Evolutionary conservation across 2,888 invertebrate genomes (phyloP).

Genomic region (Arge pagana): DNA sequence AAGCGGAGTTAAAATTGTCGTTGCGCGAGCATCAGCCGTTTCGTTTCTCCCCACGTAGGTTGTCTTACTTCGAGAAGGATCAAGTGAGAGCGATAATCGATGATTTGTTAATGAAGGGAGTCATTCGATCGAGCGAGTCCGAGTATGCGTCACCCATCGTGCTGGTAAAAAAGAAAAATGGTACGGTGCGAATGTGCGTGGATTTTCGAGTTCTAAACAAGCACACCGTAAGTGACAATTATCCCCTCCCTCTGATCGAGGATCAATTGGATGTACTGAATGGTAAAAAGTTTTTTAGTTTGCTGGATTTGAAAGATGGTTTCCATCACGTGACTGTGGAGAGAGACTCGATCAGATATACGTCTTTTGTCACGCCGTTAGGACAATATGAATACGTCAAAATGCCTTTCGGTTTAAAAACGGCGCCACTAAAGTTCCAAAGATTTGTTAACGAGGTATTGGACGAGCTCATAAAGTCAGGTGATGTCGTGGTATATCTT

Average conservation of each 20-base stretch:
- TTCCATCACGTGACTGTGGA: no score
- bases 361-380: constrained; percentile 33
- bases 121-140: constrained; percentile 31
- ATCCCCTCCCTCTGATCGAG: constrained; percentile 33
- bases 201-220: constrained; percentile 31
- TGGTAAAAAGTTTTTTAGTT: constrained; percentile 30
- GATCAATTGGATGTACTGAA: constrained; percentile 28
- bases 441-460: constrained; percentile 22
- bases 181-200: constrained; percentile 24
- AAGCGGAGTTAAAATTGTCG: not conserved
- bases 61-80: constrained; percentile 31
- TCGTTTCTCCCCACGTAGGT: constrained; percentile 20
- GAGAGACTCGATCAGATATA: constrained; percentile 32
- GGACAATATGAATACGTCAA: constrained; percentile 37
- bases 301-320: constrained; percentile 34
- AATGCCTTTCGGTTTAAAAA: constrained; percentile 39
- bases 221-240: constrained; percentile 28
- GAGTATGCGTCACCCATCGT: no score
- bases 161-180: constrained; percentile 27
- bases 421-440: constrained; percentile 35
- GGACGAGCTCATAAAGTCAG: constrained; percentile 9
- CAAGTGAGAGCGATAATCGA: constrained; percentile 26
- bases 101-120: constrained; percentile 24
- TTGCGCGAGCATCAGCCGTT: not conserved
- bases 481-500: constrained; percentile 21